These are phyloP conservation scores for Pseudopleuronectes americanus DNA, from an alignment of 2,797 vertebrate genomes.

Conservation along the genomic window DNA sequence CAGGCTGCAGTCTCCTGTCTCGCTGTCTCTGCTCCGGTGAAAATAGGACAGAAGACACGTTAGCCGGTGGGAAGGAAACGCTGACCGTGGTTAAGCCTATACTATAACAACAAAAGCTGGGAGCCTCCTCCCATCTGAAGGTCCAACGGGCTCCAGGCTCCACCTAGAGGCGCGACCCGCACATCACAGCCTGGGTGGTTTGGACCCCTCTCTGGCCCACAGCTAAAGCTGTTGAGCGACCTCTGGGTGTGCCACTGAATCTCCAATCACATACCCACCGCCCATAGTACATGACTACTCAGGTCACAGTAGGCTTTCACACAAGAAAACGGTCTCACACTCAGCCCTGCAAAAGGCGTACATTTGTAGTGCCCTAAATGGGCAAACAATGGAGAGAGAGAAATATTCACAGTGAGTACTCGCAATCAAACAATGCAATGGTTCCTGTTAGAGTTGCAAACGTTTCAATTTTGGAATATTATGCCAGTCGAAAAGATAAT, in stretches of 20 bases:
- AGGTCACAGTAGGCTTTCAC: no score
- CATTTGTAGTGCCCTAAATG: no score
- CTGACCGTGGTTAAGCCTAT: constrained; percentile 17
- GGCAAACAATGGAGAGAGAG: no score
- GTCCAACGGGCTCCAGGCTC: constrained; percentile 3
- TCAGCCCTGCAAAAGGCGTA: no score
- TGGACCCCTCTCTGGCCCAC: neutral
- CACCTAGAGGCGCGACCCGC: constrained; percentile 7
- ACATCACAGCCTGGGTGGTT: constrained; percentile 17
- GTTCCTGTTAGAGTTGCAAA: no score
- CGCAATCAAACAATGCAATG: no score
- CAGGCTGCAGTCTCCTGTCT: neutral
- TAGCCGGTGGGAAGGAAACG: constrained; percentile 14
- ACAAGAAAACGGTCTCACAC: no score
- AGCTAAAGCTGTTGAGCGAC: neutral
- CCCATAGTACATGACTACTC: no score
- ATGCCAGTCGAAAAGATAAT: no score
- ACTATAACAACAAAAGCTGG: constrained; percentile 42
- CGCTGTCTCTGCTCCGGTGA: neutral
- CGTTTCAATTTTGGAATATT: no score
- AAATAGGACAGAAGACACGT: neutral
- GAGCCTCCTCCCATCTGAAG: constrained; percentile 33
- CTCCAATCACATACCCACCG: neutral
- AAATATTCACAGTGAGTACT: no score
- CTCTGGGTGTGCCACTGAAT: neutral